A percentile compares a stretch with the other conserved stretches of the same genome.
phyloP scores from a whole-genome alignment of 2,113 vertebrate genomes.

The Bubalus kerabau region DNA sequence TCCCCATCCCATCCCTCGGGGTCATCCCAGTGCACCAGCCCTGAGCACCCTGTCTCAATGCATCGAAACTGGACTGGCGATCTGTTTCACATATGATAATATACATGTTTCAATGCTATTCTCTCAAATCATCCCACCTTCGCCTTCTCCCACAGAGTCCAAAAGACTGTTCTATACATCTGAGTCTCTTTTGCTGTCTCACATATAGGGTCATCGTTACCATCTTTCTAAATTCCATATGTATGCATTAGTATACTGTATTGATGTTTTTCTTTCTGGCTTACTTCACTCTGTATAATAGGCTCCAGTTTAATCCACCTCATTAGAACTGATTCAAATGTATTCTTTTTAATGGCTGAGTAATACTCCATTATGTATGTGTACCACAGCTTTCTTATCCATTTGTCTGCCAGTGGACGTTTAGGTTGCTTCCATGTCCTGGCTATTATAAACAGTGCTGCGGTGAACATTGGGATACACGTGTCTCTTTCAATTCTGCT shows the following conservation, averaged over 20 bases:
- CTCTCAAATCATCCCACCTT: neutral
- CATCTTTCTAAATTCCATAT: neutral
- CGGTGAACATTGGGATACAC: neutral
- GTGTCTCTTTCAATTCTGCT: neutral
- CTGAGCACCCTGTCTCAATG: neutral
- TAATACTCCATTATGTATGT: neutral
- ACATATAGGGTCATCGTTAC: neutral
- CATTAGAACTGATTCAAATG: neutral
- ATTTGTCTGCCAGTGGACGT: accelerated
- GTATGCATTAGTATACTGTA: neutral
- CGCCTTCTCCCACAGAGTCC: neutral
- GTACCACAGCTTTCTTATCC: neutral
- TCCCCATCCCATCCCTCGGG: neutral
- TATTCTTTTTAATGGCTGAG: neutral
- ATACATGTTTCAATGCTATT: neutral
- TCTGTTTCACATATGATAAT: neutral
- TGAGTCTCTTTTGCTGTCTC: neutral
- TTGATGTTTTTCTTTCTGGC: neutral
- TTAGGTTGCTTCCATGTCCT: neutral
- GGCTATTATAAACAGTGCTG: neutral
- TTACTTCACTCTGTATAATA: neutral
- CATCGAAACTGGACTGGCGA: neutral
- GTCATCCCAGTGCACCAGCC: neutral
- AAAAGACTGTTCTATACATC: neutral
- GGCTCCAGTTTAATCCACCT: neutral